Percentiles rank a stretch among this genome's conserved stretches.
Evolutionary conservation across 2,113 vertebrate species (phyloP).

Genomic region (Pygoscelis adeliae): DNA sequence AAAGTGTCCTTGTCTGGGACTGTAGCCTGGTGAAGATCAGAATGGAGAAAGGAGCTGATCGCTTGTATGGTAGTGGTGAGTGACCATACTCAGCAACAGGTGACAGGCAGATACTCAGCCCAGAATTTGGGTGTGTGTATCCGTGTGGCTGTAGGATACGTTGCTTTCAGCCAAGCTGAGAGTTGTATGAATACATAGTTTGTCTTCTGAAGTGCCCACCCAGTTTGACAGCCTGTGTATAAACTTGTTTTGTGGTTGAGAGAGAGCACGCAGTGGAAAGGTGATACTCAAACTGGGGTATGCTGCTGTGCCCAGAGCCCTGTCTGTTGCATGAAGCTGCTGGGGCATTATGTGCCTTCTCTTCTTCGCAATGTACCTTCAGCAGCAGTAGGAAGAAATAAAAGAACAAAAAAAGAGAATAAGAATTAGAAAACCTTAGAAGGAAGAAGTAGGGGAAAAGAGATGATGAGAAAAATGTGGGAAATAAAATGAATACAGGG

Average conservation of each 20-base stretch:
- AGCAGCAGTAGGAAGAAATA: not conserved
- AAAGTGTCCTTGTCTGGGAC: not conserved
- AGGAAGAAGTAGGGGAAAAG: not conserved
- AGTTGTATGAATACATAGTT: not conserved
- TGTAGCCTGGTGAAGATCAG: not conserved
- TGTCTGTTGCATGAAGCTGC: not conserved
- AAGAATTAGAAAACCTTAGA: not conserved
- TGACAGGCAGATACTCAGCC: not conserved
- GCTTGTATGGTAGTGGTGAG: not conserved
- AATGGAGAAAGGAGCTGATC: not conserved
- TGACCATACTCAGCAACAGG: not conserved
- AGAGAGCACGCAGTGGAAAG: fast-evolving
- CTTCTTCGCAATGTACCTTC: not conserved
- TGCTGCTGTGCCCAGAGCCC: not conserved
- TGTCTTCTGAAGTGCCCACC: not conserved
- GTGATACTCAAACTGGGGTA: not conserved
- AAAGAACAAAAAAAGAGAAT: not conserved
- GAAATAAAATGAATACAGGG: not conserved
- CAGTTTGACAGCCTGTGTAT: not conserved
- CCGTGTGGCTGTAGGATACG: fast-evolving
- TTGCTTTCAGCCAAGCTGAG: not conserved
- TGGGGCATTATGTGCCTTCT: not conserved
- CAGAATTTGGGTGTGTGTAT: not conserved
- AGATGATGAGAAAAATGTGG: not conserved
- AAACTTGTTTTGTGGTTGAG: not conserved